Evolutionary conservation across 2,113 vertebrate species (phyloP).

Genomic region (Merops nubicus): DNA sequence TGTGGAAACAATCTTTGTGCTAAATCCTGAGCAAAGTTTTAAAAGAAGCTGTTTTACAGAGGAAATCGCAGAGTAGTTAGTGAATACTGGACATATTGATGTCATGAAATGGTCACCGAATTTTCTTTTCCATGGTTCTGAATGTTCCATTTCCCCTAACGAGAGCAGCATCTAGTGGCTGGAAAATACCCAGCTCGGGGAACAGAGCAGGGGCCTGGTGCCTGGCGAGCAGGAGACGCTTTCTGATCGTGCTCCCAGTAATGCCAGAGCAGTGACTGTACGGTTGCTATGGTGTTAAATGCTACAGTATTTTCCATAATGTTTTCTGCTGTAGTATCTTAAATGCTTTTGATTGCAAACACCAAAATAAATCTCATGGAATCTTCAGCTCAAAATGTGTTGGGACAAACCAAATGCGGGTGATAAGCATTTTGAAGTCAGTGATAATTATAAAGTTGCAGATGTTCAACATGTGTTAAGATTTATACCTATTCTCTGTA

Average conservation of each 20-base stretch:
- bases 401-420: not conserved
- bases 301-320: not conserved
- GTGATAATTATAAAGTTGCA: not conserved
- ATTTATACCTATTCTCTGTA: not conserved
- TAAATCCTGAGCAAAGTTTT: not conserved
- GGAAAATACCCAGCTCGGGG: not conserved
- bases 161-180: constrained; percentile 65
- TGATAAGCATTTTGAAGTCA: not conserved
- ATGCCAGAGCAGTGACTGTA: not conserved
- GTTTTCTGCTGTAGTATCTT: not conserved
- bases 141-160: not conserved
- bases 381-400: not conserved
- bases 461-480: not conserved
- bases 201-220: not conserved
- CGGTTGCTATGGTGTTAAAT: not conserved
- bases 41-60: not conserved
- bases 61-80: not conserved
- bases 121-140: not conserved
- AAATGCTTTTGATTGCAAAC: not conserved
- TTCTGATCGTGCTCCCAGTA: not conserved
- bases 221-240: not conserved
- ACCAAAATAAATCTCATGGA: not conserved
- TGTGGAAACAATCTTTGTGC: not conserved
- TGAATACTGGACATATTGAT: not conserved
- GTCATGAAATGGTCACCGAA: not conserved